phyloP scores from a whole-genome alignment of 2,113 vertebrate genomes.

The Chaenocephalus aceratus region DNA sequence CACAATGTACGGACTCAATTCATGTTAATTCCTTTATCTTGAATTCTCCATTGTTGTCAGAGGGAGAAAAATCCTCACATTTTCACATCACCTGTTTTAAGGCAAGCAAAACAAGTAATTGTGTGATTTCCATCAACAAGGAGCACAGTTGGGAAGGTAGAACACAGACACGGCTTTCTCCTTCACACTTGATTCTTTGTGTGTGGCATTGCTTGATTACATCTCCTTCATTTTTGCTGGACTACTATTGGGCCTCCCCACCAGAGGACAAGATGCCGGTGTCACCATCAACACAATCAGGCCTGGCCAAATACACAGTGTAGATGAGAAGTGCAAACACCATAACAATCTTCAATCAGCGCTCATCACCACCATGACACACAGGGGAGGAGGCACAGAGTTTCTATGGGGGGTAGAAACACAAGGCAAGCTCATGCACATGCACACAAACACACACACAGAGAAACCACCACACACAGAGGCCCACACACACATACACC shows the following conservation, averaged over 20 bases:
- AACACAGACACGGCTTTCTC: conserved; percentile 52
- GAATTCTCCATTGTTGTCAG: conserved; percentile 52
- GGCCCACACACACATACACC: neutral
- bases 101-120: conserved; percentile 23
- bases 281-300: conserved; percentile 87
- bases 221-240: conserved; percentile 80
- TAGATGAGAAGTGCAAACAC: conserved; percentile 85
- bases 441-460: conserved; percentile 5
- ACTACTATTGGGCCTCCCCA: conserved; percentile 72
- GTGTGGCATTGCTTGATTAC: conserved; percentile 80
- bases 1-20: conserved; percentile 58
- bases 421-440: conserved; percentile 47
- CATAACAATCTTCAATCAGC: conserved; percentile 89
- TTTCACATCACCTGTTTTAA: conserved; percentile 16
- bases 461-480: conserved; percentile 7
- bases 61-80: neutral
- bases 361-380: conserved; percentile 84
- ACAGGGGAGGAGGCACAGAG: conserved; percentile 66
- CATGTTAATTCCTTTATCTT: conserved; percentile 66
- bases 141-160: conserved; percentile 46
- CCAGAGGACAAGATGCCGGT: conserved; percentile 71
- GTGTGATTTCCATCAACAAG: conserved; percentile 62
- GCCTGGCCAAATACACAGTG: conserved; percentile 85
- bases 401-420: conserved; percentile 52
- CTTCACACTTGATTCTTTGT: conserved; percentile 63